A percentile compares a stretch with the other conserved stretches of the same genome.
These are phyloP conservation scores for Callaeas wilsoni DNA, from an alignment of 2,113 vertebrate species.

Conservation along the genomic window DNA sequence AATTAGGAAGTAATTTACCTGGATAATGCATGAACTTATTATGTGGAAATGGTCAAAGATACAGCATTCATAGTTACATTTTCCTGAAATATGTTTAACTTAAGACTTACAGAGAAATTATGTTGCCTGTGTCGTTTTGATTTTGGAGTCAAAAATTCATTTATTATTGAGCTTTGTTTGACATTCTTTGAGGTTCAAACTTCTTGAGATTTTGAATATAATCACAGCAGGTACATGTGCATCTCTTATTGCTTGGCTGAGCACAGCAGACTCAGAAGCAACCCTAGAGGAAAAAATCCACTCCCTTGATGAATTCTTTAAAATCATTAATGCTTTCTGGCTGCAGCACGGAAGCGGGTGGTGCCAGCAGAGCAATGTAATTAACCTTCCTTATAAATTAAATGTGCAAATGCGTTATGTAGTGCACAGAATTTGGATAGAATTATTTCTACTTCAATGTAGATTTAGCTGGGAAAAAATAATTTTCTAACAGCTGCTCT, in stretches of 20 bases:
- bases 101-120: neutral
- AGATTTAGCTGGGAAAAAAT: neutral
- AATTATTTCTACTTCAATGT: constrained; percentile 25
- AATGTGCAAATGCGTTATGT: constrained; percentile 35
- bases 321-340: constrained; percentile 42
- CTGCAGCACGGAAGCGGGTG: neutral
- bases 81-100: neutral
- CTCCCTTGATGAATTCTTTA: constrained; percentile 25
- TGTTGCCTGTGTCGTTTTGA: neutral
- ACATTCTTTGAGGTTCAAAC: constrained; percentile 37
- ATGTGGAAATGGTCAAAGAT: neutral
- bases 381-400: constrained; percentile 69
- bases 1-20: neutral
- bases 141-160: constrained; percentile 19
- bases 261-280: constrained; percentile 25
- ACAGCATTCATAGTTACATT: neutral
- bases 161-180: constrained; percentile 44
- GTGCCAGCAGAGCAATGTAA: constrained; percentile 39
- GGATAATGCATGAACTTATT: neutral
- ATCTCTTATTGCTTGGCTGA: constrained; percentile 46
- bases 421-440: constrained; percentile 2
- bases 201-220: constrained; percentile 34
- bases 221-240: constrained; percentile 13
- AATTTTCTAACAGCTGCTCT: neutral
- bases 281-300: neutral